Base-by-base conservation (phyloP, 2,888 invertebrate genomes). In the Cerastis rubricosa region DNA sequence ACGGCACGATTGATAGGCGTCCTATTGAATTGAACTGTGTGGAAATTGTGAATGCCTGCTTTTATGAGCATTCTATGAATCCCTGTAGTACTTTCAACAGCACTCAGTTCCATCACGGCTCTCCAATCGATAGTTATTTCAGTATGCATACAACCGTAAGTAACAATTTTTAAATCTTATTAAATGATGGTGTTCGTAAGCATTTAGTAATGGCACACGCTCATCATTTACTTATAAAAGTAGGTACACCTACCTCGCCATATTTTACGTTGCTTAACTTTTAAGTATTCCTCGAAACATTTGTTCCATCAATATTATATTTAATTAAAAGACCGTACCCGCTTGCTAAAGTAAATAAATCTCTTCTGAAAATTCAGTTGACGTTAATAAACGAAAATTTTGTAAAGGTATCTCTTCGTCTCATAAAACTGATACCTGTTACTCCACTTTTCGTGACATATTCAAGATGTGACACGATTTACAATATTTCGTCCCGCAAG, bases 391-490 rank as follows among this genome's bases (percentile, higher is more conserved):
- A 72, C 54, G 5, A 14, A 66, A 69, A 81, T 54, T 70, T 45
- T 22, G 64, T 70, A 63, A 47, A 49, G 49, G 71, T 78, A 76
- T 72, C 40, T 71, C 68, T n/a, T 76, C 72, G 66, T 76, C 66
- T 35, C 63, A 78, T 76, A 76, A 80, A 80, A 85, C 66, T 49
- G 78, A 78, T 83, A 80, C 76, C 76, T 78, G 80, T 76, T 83
- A 81, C 77, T 81, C 51, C 47, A 68, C 25, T 74, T 81, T 81
- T 76, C 72, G 64, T 69, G 65, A 67, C 49, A 80, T 77, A 76
- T 81, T 78, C 74, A 66, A 80, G 73, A 81, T 84, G 88, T 76
- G 83, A 81, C 79, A 81, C 71, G 76, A 85, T 86, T 85, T 82
- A 80, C 64, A 80, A 87, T 85, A 79, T 87, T 81, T 77, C 71